phyloP scores from a whole-genome alignment of 2,797 vertebrate species.

The Poeciliopsis infans region DNA sequence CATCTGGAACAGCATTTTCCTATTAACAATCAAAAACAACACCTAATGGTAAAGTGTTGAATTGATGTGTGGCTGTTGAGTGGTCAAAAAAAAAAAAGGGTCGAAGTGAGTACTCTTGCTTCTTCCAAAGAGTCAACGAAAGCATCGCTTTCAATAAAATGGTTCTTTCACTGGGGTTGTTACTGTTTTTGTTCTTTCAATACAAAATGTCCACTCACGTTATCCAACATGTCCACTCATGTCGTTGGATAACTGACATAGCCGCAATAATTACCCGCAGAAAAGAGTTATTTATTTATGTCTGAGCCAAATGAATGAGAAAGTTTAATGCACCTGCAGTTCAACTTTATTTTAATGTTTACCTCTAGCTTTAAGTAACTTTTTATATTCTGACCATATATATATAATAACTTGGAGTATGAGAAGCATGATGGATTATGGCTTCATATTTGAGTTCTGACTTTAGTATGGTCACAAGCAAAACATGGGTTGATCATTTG shows the following conservation, averaged over 20 bases:
- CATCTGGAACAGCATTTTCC: neutral
- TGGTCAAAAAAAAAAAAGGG: neutral
- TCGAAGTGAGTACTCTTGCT: neutral
- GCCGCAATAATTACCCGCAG: neutral
- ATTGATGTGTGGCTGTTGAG: neutral
- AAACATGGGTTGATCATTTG: neutral
- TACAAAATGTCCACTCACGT: neutral
- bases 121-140: neutral
- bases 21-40: neutral
- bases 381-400: neutral
- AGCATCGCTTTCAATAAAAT: neutral
- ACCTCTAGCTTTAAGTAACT: neutral
- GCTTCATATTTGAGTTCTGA: neutral
- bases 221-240: neutral
- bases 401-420: neutral
- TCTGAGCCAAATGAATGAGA: neutral
- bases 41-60: neutral
- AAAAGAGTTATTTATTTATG: neutral
- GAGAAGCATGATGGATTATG: neutral
- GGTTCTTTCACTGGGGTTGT: neutral
- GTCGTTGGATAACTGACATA: neutral
- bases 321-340: neutral
- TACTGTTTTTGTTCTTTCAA: neutral
- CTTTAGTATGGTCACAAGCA: neutral
- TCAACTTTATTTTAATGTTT: neutral